Evolutionary conservation across 2,797 vertebrate genomes (phyloP).

Genomic region (Helarctos malayanus): DNA sequence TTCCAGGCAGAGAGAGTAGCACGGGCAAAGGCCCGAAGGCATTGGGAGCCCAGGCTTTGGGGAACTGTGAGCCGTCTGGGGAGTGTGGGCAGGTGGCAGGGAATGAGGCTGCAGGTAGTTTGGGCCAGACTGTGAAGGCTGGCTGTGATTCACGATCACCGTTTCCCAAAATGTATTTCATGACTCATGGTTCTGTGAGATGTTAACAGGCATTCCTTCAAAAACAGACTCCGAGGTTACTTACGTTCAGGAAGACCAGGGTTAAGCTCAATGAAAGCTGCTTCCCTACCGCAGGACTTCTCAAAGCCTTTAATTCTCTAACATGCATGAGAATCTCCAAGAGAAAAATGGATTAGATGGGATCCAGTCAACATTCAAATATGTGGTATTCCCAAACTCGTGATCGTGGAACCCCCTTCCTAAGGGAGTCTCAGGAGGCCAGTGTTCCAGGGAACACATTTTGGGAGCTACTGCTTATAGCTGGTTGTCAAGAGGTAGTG

Average conservation of each 20-base stretch:
- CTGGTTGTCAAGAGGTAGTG: not conserved
- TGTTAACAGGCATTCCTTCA: not conserved
- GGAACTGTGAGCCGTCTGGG: not conserved
- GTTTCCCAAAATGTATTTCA: not conserved
- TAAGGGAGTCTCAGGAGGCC: not conserved
- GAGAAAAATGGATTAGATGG: not conserved
- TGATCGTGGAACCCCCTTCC: not conserved
- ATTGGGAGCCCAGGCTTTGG: not conserved
- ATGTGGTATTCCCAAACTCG: not conserved
- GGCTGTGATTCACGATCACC: not conserved
- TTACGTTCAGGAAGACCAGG: not conserved
- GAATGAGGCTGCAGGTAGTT: not conserved
- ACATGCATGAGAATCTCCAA: accelerated
- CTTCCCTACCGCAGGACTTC: not conserved
- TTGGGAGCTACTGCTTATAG: not conserved
- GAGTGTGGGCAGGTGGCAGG: not conserved
- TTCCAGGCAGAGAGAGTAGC: not conserved
- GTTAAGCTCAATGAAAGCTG: not conserved
- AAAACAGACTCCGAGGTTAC: not conserved
- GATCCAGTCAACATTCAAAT: not conserved
- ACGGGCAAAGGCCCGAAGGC: not conserved
- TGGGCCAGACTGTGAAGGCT: not conserved
- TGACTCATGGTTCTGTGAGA: not conserved
- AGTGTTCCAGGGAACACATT: not conserved
- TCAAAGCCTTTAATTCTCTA: not conserved